These are phyloP conservation scores for Pangasianodon hypophthalmus DNA, from an alignment of 2,113 vertebrate genomes.

Conservation along the genomic window DNA sequence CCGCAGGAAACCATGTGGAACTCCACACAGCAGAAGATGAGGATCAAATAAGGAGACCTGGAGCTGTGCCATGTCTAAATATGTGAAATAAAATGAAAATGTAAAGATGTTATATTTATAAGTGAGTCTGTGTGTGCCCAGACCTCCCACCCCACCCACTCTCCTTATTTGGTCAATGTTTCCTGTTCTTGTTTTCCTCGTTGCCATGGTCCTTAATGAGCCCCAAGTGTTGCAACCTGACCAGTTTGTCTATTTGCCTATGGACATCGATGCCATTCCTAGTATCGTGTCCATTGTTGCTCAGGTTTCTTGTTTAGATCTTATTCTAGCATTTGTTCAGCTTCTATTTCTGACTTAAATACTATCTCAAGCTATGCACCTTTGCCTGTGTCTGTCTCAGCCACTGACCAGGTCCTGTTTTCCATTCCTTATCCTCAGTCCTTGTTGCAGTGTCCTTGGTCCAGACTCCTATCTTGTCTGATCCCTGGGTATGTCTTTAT, in stretches of 20 bases:
- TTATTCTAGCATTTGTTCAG: not conserved
- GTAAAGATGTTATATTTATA: not conserved
- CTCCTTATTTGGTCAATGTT: not conserved
- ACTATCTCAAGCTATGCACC: not conserved
- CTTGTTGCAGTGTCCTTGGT: not conserved
- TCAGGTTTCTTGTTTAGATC: not conserved
- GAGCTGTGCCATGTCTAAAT: not conserved
- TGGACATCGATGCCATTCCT: not conserved
- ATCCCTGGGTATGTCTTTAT: not conserved
- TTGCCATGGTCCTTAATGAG: not conserved
- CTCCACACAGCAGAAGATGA: not conserved
- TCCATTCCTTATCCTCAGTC: not conserved
- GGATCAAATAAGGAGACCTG: not conserved
- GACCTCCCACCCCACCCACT: not conserved
- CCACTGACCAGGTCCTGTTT: not conserved
- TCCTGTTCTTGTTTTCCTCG: not conserved
- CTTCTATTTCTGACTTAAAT: not conserved
- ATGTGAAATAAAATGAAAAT: not conserved
- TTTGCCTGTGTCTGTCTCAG: not conserved
- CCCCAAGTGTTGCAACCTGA: not conserved
- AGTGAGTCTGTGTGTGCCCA: not conserved
- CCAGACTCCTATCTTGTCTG: not conserved
- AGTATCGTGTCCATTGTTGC: not conserved
- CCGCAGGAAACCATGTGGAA: not conserved
- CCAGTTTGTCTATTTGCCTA: not conserved